A percentile compares a stretch with the other conserved stretches of the same genome.
phyloP scores from a whole-genome alignment of 2,797 vertebrate genomes.

The Notamacropus eugenii region DNA sequence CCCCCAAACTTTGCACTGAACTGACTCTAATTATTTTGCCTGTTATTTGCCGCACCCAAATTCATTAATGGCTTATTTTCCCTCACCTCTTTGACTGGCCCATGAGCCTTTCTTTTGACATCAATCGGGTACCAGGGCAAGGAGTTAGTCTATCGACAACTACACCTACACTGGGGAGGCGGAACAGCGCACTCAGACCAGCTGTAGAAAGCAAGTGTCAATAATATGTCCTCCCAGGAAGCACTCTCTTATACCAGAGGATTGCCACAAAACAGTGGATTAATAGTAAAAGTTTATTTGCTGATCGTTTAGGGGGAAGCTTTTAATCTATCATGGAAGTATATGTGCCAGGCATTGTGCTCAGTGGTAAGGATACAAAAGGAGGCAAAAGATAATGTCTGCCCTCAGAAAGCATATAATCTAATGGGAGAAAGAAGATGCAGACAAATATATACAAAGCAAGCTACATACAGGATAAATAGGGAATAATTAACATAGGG shows the following conservation, averaged over 20 bases:
- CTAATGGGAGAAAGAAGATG: not conserved
- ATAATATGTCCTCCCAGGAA: not conserved
- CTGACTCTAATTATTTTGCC: not conserved
- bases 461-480: too few relatives aligned
- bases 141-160: not conserved
- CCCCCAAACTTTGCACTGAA: not conserved
- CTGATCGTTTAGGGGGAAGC: not conserved
- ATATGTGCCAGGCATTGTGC: not conserved
- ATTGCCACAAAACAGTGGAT: too few relatives aligned
- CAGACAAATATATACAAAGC: too few relatives aligned
- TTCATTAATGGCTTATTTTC: not conserved
- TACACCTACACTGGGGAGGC: not conserved
- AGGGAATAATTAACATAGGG: not conserved
- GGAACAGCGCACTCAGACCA: not conserved
- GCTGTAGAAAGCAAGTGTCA: not conserved
- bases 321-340: not conserved
- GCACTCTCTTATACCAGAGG: not conserved
- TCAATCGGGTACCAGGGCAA: not conserved
- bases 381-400: not conserved
- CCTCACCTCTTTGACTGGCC: not conserved
- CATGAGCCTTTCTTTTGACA: not conserved
- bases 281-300: not conserved
- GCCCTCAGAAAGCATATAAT: not conserved
- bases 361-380: not conserved
- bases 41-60: not conserved